Base-by-base conservation (phyloP, 2,113 vertebrate species). In the Aptenodytes patagonicus region DNA sequence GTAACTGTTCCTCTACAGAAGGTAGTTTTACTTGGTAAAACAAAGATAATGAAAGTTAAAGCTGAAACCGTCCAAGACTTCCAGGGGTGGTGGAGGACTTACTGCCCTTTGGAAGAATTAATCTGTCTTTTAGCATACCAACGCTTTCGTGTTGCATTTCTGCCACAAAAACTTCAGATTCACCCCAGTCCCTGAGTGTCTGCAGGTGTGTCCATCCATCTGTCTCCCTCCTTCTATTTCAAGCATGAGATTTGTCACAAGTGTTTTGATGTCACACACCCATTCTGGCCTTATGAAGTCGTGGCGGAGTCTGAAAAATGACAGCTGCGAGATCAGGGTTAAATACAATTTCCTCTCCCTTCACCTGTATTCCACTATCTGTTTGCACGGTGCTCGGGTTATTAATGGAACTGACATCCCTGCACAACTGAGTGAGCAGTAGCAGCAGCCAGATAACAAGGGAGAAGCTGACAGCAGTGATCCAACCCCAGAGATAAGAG, bases 341-440 rank as follows among this genome's bases (percentile, higher is more conserved):
- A 98, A 98, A 98, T 90, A 98, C 88, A 97, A 97, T 98, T 98
- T 98, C 96, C 98, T 97, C 87, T 97, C 91, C 89, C 93, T 97
- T 97, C 92, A 95, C 97, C 96, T 94, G 69, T 97, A 94, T 88
- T 95, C 94, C 80, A 87, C 97, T 98, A 83, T 96, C 96, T 97
- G 96, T 97, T 97, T 98, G 95, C 93, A 91, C 4, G 3, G 94
- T 85, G 91, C 91, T 89, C 42, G 29, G 96, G 94, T 98, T 98
- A 98, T 98, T 98, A 98, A 98, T 98, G 98, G 96, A 98, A 97
- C 97, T 98, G 98, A 98, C 98, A 98, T 97, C 95, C 86, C 94
- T 77, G 29, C 97, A 97, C 98, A 98, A 98, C 96, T 97, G 97
- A 98, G 95, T 96, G 96, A 98, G 95, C 97, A 97, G 96, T 94